Evolutionary conservation across 2,888 invertebrate genomes (phyloP), one percentile per base, ranked within the genome.

Genomic region (Anaspis maculata): DNA sequence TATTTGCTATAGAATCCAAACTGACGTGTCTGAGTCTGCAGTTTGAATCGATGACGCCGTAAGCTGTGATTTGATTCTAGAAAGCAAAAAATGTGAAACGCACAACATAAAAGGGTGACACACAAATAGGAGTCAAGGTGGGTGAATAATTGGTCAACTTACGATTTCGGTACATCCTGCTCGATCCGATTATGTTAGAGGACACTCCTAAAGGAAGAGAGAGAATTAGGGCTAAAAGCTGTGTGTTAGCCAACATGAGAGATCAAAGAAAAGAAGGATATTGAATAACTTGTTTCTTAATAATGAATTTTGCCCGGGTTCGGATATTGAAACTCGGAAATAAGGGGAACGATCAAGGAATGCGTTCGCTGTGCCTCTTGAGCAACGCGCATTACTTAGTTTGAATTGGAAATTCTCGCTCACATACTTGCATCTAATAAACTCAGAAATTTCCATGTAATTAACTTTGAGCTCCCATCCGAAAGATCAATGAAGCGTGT

Each of bases 371-470:
- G 46, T 48, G 49, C 52, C 44, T 44, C 45, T 38, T 35, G 30
- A 43, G 45, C 45, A 44, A 41, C 44, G 53, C 51, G 54, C 57
- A 54, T 55, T 58, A 54, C 60, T 60, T 60, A 58, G 61, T 62
- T 63, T 62, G 62, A 64, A 64, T 64, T 64, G 64, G 62, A 65
- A 64, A 65, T 65, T 65, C 64, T 55, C 62, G 56, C 58, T 59
- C 62, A 64, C 64, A 64, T 64, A 64, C 63, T 64, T 64, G 62
- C 61, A 63, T 62, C 62, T 64, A 64, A 64, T 64, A 64, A 64
- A 64, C 62, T 62, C 51, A 41, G 58, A 62, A 63, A 63, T 63
- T 64, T 63, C 61, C 61, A 62, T 63, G 62, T 64, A 64, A 64
- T 64, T 64, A 64, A 64, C 64, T 64, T 62, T 57, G 55, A 52